Conservation (phyloP, 2,113 vertebrate genomes). For the Tragelaphus imberbis region DNA sequence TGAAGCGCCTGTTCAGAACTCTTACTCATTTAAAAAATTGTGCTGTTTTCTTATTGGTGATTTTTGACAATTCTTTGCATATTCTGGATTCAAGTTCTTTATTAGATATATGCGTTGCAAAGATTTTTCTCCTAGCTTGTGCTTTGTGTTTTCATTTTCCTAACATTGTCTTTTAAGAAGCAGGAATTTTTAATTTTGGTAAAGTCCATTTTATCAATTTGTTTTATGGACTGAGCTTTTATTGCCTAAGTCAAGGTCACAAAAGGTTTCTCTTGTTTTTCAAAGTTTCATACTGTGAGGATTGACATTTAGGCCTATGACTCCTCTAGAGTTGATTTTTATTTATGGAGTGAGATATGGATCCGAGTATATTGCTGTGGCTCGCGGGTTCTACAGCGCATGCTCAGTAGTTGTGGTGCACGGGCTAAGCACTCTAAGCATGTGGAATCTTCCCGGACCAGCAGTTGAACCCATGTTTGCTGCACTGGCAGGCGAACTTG, state of each 20-base stretch:
- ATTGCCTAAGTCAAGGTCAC: background rate
- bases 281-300: background rate
- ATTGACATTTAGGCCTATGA: background rate
- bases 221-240: background rate
- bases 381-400: fast-evolving
- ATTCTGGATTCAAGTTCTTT: background rate
- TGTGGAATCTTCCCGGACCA: background rate
- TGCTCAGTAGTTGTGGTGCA: background rate
- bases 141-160: background rate
- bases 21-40: background rate
- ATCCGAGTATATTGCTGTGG: background rate
- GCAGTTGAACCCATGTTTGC: background rate
- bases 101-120: background rate
- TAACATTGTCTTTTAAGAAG: background rate
- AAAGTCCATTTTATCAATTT: background rate
- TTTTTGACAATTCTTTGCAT: background rate
- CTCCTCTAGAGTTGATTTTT: background rate
- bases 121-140: background rate
- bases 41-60: background rate
- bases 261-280: background rate
- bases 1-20: background rate
- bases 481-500: background rate
- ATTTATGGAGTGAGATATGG: background rate
- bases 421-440: background rate
- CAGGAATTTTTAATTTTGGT: background rate